These are phyloP conservation scores for Nilaparvata lugens DNA, from an alignment of 1,140 invertebrate species.

Conservation along the genomic window DNA sequence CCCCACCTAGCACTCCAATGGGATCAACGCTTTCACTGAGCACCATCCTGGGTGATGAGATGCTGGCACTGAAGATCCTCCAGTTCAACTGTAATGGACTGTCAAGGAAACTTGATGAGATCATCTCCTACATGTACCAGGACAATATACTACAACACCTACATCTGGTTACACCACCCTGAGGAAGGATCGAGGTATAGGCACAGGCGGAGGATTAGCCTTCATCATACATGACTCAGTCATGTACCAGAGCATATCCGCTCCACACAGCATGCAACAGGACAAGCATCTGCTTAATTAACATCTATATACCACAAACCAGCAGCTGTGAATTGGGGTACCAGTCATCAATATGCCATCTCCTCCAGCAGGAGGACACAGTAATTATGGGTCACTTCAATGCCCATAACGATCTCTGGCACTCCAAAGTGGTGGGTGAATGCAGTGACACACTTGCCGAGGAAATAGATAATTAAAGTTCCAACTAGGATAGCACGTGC, in stretches of 20 bases:
- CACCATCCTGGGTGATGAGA: not conserved
- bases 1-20: not conserved
- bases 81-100: slow-evolving; percentile 8
- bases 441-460: not conserved
- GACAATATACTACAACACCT: not conserved
- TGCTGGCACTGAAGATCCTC: not conserved
- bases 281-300: not conserved
- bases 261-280: not conserved
- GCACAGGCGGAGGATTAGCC: slow-evolving; percentile 1
- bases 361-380: not conserved
- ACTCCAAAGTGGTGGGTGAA: not conserved
- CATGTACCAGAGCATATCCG: not conserved
- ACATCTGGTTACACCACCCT: too few species aligned
- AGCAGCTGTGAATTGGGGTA: slow-evolving; percentile 5
- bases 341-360: not conserved
- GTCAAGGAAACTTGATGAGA: slow-evolving; percentile 2
- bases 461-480: not conserved
- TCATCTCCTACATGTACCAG: slow-evolving; percentile 5
- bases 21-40: not conserved
- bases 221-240: slow-evolving; percentile 6
- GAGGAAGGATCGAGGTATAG: too few species aligned
- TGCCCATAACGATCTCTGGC: not conserved
- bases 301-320: slow-evolving; percentile 2
- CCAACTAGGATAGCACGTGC: not conserved
- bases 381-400: slow-evolving; percentile 6